Conservation (phyloP, 2,113 vertebrate species). For the Amphiprion percula region DNA sequence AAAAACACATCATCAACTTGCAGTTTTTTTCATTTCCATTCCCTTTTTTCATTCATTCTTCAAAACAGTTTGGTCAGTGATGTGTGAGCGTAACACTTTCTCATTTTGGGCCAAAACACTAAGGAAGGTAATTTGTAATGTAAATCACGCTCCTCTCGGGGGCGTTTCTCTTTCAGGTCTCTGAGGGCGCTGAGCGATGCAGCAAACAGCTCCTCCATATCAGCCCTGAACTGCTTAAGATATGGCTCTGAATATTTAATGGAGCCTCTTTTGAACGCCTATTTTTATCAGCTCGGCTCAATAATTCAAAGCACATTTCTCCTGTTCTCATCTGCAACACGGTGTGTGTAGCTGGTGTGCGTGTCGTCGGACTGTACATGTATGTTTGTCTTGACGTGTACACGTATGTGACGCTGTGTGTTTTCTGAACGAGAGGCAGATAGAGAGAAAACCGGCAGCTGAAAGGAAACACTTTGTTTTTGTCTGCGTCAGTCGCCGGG, state of each 20-base stretch:
- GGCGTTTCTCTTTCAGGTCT: constrained; percentile 17
- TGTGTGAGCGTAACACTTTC: constrained; percentile 4
- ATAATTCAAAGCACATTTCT: constrained; percentile 78
- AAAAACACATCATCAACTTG: background rate
- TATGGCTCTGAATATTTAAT: constrained; percentile 80
- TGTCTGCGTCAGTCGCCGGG: constrained; percentile 13
- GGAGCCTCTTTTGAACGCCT: constrained; percentile 71
- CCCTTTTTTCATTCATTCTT: background rate
- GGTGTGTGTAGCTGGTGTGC: constrained; percentile 2
- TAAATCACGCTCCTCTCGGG: constrained; percentile 16
- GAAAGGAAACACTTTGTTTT: constrained; percentile 40
- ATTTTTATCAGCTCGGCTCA: constrained; percentile 81
- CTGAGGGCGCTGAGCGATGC: constrained; percentile 22
- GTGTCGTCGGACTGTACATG: constrained; percentile 9
- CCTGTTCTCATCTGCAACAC: constrained; percentile 51
- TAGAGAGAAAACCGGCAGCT: background rate
- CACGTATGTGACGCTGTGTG: background rate
- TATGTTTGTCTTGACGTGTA: constrained; percentile 11
- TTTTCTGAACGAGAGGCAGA: constrained; percentile 1
- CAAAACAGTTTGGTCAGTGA: constrained; percentile 13
- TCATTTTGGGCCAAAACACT: background rate
- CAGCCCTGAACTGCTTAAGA: constrained; percentile 65
- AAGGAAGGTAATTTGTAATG: constrained; percentile 35
- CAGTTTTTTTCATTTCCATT: constrained; percentile 2
- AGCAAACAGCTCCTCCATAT: constrained; percentile 41